phyloP scores from a whole-genome alignment of 2,113 vertebrate genomes.

The Sminthopsis crassicaudata region DNA sequence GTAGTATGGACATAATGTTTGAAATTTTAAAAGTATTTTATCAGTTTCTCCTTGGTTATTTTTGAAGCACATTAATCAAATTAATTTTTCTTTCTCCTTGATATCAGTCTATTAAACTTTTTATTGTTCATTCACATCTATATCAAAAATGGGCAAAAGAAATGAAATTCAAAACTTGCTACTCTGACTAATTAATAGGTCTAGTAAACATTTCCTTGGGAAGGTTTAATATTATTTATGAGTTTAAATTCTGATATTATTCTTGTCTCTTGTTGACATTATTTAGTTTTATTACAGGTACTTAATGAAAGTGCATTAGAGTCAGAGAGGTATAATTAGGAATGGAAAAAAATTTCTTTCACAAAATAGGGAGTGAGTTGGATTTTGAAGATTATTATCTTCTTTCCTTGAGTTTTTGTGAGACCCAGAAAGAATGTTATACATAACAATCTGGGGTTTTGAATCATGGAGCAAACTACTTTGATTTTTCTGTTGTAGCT shows the following conservation, averaged over 20 bases:
- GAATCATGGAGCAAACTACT: neutral
- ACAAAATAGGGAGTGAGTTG: neutral
- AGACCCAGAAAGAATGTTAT: constrained; percentile 22
- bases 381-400: constrained; percentile 11
- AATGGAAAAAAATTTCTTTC: constrained; percentile 13
- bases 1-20: constrained; percentile 30
- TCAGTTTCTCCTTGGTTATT: constrained; percentile 23
- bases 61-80: neutral
- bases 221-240: constrained; percentile 14
- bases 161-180: neutral
- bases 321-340: constrained; percentile 18
- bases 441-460: constrained; percentile 20
- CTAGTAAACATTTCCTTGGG: constrained; percentile 38
- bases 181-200: constrained; percentile 37
- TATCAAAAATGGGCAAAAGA: neutral
- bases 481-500: neutral
- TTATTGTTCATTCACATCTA: constrained; percentile 48
- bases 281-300: constrained; percentile 45
- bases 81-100: constrained; percentile 18
- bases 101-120: constrained; percentile 15
- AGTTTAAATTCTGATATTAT: constrained; percentile 29
- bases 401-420: constrained; percentile 29
- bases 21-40: constrained; percentile 31
- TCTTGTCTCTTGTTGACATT: constrained; percentile 16
- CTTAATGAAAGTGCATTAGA: constrained; percentile 23